phyloP scores from a whole-genome alignment of 92 coral and sea anemone genomes.

The Muricea muricata region DNA sequence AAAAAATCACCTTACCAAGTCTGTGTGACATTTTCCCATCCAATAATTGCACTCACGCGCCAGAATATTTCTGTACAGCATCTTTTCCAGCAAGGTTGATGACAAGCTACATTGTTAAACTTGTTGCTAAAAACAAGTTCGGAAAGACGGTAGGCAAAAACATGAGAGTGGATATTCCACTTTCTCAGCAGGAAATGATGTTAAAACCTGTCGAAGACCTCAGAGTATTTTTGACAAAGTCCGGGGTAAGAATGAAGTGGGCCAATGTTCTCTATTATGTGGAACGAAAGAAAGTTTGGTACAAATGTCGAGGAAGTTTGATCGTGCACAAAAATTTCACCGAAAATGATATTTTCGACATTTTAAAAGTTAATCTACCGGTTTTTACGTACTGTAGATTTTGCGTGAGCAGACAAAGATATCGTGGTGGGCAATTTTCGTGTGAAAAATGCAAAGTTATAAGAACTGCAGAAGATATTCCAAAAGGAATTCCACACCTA shows the following conservation, averaged over 20 bases:
- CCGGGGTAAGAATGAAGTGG: slow-evolving; percentile 14
- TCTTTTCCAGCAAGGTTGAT: background rate
- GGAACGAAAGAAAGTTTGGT: slow-evolving; percentile 1
- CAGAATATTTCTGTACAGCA: slow-evolving; percentile 1
- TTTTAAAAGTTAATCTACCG: background rate
- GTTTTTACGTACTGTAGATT: slow-evolving; percentile 1
- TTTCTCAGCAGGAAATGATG: background rate
- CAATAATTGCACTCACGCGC: slow-evolving; percentile 11
- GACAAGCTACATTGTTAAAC: slow-evolving; percentile 1
- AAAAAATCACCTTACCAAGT: background rate
- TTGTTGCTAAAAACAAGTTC: slow-evolving; percentile 26
- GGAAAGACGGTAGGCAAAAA: background rate
- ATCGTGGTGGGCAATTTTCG: slow-evolving; percentile 8
- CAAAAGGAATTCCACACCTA: background rate
- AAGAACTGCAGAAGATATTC: slow-evolving; percentile 19
- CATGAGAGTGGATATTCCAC: background rate
- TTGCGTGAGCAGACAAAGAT: slow-evolving; percentile 32
- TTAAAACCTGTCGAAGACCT: background rate
- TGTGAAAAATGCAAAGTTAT: slow-evolving; percentile 10
- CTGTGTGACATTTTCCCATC: background rate
- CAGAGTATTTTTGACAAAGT: background rate
- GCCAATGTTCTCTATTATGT: background rate
- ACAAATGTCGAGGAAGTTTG: background rate
- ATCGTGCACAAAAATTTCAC: background rate
- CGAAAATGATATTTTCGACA: background rate